phyloP scores from a whole-genome alignment of 2,797 vertebrate genomes.

The Eremophila alpestris region DNA sequence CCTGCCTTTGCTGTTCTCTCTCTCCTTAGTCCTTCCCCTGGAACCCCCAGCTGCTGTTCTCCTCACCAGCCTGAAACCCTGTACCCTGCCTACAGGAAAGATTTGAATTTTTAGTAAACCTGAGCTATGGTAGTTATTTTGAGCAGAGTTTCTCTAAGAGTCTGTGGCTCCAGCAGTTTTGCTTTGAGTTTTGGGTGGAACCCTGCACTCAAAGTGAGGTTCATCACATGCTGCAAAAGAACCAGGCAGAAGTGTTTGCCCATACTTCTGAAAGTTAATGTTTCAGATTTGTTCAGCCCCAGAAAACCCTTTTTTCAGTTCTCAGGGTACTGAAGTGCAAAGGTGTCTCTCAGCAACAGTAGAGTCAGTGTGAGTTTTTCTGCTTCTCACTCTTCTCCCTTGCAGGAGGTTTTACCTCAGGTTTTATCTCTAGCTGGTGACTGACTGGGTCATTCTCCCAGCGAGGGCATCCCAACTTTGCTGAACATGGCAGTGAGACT shows the following conservation, averaged over 20 bases:
- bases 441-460: not conserved
- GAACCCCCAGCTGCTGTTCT: not conserved
- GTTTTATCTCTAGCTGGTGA: not conserved
- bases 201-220: not conserved
- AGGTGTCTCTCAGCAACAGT: not conserved
- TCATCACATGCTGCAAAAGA: not conserved
- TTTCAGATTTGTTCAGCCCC: not conserved
- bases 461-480: not conserved
- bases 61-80: not conserved
- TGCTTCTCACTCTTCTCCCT: not conserved
- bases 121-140: not conserved
- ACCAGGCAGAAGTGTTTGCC: not conserved
- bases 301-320: not conserved
- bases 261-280: not conserved
- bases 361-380: not conserved
- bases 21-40: not conserved
- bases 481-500: not conserved
- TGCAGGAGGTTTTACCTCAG: not conserved
- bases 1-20: not conserved
- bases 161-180: not conserved
- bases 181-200: slow-evolving; percentile 12
- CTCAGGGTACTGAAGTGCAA: not conserved
- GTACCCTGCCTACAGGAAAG: not conserved
- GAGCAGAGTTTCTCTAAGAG: not conserved
- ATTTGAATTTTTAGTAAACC: not conserved